Evolutionary conservation across 2,797 vertebrate genomes (phyloP).

Genomic region (Brotula barbata): DNA sequence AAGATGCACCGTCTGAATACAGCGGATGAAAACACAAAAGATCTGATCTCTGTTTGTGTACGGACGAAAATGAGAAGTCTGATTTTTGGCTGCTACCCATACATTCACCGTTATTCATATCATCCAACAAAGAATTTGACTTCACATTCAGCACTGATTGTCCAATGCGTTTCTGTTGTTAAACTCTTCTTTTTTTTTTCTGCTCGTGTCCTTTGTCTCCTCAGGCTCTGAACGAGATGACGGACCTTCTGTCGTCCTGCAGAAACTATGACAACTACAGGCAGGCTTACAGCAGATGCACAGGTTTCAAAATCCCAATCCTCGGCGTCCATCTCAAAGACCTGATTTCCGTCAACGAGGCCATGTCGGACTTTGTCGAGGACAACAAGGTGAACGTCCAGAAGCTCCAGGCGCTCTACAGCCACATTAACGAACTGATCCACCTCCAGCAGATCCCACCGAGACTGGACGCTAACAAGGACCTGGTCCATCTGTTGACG

Average conservation of each 20-base stretch:
- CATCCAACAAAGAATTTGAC: too few relatives aligned
- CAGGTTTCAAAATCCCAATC: conserved; percentile 93
- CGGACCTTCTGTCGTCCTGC: conserved; percentile 91
- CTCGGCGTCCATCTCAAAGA: conserved; percentile 95
- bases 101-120: too few relatives aligned
- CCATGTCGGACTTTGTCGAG: conserved; percentile 91
- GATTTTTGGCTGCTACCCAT: too few relatives aligned
- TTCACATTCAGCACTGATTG: too few relatives aligned
- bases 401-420: conserved; percentile 91
- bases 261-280: conserved; percentile 95
- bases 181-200: too few relatives aligned
- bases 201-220: conserved; percentile 30
- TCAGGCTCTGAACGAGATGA: conserved; percentile 94
- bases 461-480: conserved; percentile 91
- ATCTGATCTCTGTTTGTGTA: too few relatives aligned
- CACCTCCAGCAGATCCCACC: conserved; percentile 91
- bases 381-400: conserved; percentile 91
- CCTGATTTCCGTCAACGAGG: conserved; percentile 91
- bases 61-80: too few relatives aligned
- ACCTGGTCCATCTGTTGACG: conserved; percentile 93
- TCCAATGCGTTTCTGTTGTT: too few relatives aligned
- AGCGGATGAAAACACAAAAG: too few relatives aligned
- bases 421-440: conserved; percentile 91
- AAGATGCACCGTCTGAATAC: too few relatives aligned
- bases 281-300: conserved; percentile 85